Evolutionary conservation across 2,113 vertebrate genomes (phyloP), one percentile per base, ranked within the genome.

Genomic region (Dipodomys ordii): DNA sequence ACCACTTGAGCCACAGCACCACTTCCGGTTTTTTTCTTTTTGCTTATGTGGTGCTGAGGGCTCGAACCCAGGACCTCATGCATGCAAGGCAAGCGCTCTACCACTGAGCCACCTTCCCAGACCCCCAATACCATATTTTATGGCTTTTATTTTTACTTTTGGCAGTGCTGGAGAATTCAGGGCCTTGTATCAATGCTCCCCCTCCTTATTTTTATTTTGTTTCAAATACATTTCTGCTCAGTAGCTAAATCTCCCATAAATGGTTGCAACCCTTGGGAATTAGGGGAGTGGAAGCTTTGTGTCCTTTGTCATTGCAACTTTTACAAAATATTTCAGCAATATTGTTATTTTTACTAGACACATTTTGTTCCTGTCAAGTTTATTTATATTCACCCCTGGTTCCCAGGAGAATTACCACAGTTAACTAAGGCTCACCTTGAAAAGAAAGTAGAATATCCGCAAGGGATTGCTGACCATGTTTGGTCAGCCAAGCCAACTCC

Each of bases 181-280:
- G 11, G 23, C 32, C 53, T 62, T 60, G 12, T 39, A 7, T n/a
- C 53, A 57, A 18, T 39, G 79, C 10, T 27, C 23, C 23, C 23
- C 39, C 39, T 25, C 35, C 46, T 95, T 67, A 62, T 77, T 68
- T 60, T 83, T 57, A 13, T 57, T 57, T 73, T 64, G 25, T 77
- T 94, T 77, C 57, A 88, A 81, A 80, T 60, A 39, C 35, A 46
- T 69, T 64, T 94, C 32, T 74, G 18, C 32, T 83, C 30, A 65
- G 53, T 57, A 71, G 83, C 13, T 74, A 87, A 87, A 90, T 77
- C 84, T 80, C 68, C 67, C 16, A 64, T 83, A 92, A 87, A 27
- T 73, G 79, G 72, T 32, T 78, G 28, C 1, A 77, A 13, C 10
- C 15, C 7, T 22, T 72, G 32, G 57, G 16, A n/a, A n/a, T 49